Evolutionary conservation across 2,888 invertebrate species (phyloP).

Genomic region (Papilio elwesi): DNA sequence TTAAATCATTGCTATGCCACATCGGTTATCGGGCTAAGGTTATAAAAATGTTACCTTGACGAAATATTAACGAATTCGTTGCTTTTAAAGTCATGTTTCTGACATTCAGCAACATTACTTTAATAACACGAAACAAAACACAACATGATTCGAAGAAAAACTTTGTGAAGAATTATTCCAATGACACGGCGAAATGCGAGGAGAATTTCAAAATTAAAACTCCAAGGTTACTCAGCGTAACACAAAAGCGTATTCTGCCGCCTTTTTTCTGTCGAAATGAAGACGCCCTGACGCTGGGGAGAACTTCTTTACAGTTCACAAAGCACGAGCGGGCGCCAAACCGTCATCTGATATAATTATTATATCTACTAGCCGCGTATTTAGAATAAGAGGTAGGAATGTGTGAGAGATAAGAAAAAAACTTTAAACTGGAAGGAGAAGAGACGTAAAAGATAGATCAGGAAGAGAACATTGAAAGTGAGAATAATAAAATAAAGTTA

Average conservation of each 20-base stretch:
- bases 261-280: slow-evolving; percentile 36
- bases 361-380: neutral
- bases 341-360: slow-evolving; percentile 18
- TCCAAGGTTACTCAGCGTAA: slow-evolving; percentile 35
- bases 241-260: slow-evolving; percentile 35
- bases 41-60: too few relatives aligned
- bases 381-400: too few relatives aligned
- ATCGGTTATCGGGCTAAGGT: too few relatives aligned
- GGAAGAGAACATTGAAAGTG: too few relatives aligned
- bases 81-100: neutral
- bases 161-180: slow-evolving; percentile 24
- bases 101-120: neutral
- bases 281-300: slow-evolving; percentile 23
- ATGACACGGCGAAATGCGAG: slow-evolving; percentile 24
- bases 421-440: too few relatives aligned
- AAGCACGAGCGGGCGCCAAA: slow-evolving; percentile 20
- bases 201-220: slow-evolving; percentile 39
- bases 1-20: too few relatives aligned
- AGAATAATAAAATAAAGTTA: too few relatives aligned
- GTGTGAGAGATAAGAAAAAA: too few relatives aligned
- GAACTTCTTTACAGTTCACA: slow-evolving; percentile 34
- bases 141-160: neutral
- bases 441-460: too few relatives aligned
- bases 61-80: too few relatives aligned
- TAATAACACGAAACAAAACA: neutral